Evolutionary conservation across 2,113 vertebrate genomes (phyloP), one percentile per base, ranked within the genome.

Genomic region (Regulus satrapa): DNA sequence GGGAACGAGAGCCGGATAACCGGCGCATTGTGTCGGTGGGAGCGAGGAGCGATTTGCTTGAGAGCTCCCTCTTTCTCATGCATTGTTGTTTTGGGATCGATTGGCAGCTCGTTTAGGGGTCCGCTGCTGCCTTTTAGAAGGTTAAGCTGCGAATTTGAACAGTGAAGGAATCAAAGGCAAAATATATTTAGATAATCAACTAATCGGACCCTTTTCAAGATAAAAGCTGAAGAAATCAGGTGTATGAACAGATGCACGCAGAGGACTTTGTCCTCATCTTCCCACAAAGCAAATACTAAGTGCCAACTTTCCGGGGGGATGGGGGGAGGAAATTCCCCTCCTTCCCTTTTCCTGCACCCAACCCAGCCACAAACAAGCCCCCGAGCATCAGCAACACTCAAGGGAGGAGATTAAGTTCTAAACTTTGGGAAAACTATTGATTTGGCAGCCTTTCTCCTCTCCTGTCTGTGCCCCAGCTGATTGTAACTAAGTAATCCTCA

Each of bases 401-500:
- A 63, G 32, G 36, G 71, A 72, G 40, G 11, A 82, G 56, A 56
- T 63, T 15, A 72, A 77, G 79, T 72, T 78, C 61, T 75, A 86
- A 96, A 97, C 81, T 94, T 96, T 45, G 49, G 81, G 72, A 85
- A 88, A 94, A 32, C 68, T 86, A 86, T 92, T 23, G 89, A 91
- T 94, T 79, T 68, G 85, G 85, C 91, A 93, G 59, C 66, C 28
- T 88, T 49, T 79, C 82, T 89, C 43, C 75, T 34, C 91, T 72
- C 73, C 63, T 15, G 92, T 77, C 75, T 81, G 86, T 34, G 73
- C 82, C 82, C 79, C 85, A 93, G 96, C 93, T 97, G 95, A 96
- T 93, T 94, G 94, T 92, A 97, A 95, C 96, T 90, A 95, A 96
- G 96, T 94, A 97, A 97, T 97, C 91, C 94, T 97, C 95, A 96